Conservation (phyloP, 2,113 vertebrate genomes). For the Chunga burmeisteri region DNA sequence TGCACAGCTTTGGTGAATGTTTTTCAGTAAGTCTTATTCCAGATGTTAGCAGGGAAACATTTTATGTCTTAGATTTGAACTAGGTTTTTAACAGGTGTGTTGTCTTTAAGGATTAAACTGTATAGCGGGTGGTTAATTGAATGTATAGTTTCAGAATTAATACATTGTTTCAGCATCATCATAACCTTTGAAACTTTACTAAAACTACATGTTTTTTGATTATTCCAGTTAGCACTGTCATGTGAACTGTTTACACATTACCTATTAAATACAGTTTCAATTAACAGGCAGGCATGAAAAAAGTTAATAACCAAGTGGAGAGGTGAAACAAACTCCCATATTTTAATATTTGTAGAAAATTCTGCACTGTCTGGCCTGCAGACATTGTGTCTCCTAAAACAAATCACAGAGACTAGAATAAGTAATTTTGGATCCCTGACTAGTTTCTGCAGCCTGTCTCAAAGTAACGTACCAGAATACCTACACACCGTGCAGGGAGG, state of each 20-base stretch:
- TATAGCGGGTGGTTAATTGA: background rate
- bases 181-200: background rate
- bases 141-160: background rate
- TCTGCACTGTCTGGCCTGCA: background rate
- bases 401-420: background rate
- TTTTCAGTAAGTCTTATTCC: background rate
- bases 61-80: background rate
- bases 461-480: accelerated
- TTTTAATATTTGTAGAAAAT: background rate
- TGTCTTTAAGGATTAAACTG: background rate
- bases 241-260: background rate
- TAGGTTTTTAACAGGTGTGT: background rate
- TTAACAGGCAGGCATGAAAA: background rate
- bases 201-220: background rate
- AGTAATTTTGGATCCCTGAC: background rate
- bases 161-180: background rate
- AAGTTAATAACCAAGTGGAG: background rate
- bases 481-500: accelerated
- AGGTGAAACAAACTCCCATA: background rate
- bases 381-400: background rate
- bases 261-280: background rate
- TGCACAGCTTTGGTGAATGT: background rate
- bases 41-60: background rate
- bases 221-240: background rate
- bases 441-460: background rate